Evolutionary conservation across 2,113 vertebrate genomes (phyloP), one percentile per base, ranked within the genome.

Genomic region (Ginglymostoma cirratum): DNA sequence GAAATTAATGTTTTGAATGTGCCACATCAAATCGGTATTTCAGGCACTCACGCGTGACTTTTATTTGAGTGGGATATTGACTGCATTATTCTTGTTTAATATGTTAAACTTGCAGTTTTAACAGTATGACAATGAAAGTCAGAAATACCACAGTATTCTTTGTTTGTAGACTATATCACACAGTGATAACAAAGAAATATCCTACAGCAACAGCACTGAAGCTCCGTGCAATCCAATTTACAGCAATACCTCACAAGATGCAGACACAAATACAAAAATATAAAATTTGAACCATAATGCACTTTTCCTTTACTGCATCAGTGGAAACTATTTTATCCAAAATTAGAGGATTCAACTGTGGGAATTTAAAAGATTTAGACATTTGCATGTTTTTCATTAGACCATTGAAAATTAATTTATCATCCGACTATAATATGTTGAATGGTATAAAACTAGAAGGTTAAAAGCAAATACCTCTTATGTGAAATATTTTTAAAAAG

Each of bases 261-360:
- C 97, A 97, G 97, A 97, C 97, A 97, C 97, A 93, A 97, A 97
- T 98, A 98, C 97, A 98, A 98, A 98, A 98, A 98, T 98, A 98
- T 97, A 98, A 97, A 96, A 97, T 96, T 96, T 96, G 96, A 97
- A 97, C 96, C 97, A 96, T 96, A 89, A 97, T 96, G 97, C 97
- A 97, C 97, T 96, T 96, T 93, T 94, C 42, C 86, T 48, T 96
- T 95, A 96, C 96, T 95, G 96, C 95, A 90, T 96, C 96, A 96
- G 97, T 96, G 96, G 96, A 96, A 96, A 97, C 96, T 95, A 96
- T 96, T n/a, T 96, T 95, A 95, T 95, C 61, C 86, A 96, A 89
- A 95, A 95, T 95, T 95, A 95, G 94, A 95, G 94, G 69, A 95
- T 52, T 30, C 94, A 95, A 95, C 69, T 52, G 67, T 72, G 94